Percentiles rank a stretch among this genome's conserved stretches.
Conservation (phyloP, 2,888 invertebrate species). For the Actias luna region DNA sequence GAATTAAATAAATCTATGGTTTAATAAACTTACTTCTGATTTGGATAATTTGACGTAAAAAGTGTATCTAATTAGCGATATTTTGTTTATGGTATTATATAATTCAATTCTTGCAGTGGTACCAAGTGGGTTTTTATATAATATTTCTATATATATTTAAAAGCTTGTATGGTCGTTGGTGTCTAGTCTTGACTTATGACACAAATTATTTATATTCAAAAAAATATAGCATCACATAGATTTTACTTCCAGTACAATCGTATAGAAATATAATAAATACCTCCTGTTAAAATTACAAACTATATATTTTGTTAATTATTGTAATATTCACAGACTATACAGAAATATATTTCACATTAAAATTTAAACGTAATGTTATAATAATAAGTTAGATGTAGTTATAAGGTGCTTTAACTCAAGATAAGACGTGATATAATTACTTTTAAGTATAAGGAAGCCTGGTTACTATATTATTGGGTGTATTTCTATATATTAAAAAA, state of each 20-base stretch:
- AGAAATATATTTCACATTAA: slow-evolving; percentile 55
- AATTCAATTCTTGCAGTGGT: neutral
- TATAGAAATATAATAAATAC: slow-evolving; percentile 63
- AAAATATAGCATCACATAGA: slow-evolving; percentile 54
- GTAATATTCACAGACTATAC: slow-evolving; percentile 61
- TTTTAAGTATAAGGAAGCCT: slow-evolving; percentile 41
- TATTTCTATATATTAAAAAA: slow-evolving; percentile 42
- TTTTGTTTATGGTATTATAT: neutral
- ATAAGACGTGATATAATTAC: slow-evolving; percentile 69
- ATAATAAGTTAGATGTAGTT: slow-evolving; percentile 52
- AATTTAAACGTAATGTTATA: slow-evolving; percentile 59
- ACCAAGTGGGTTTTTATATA: neutral
- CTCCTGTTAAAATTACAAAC: slow-evolving; percentile 74
- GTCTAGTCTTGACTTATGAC: slow-evolving; percentile 41
- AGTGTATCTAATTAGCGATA: slow-evolving; percentile 23
- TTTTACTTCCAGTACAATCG: slow-evolving; percentile 63
- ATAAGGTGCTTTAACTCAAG: slow-evolving; percentile 76
- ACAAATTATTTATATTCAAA: slow-evolving; percentile 29
- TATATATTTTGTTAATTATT: slow-evolving; percentile 65
- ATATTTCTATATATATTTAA: neutral
- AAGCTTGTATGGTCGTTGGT: slow-evolving; percentile 27
- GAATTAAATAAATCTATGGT: neutral
- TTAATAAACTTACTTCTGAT: neutral
- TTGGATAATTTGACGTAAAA: neutral
- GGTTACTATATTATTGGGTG: slow-evolving; percentile 37